A percentile compares a stretch with the other conserved stretches of the same genome.
Evolutionary conservation across 2,797 vertebrate genomes (phyloP).

Genomic region (Tenualosa thibaudeaui): DNA sequence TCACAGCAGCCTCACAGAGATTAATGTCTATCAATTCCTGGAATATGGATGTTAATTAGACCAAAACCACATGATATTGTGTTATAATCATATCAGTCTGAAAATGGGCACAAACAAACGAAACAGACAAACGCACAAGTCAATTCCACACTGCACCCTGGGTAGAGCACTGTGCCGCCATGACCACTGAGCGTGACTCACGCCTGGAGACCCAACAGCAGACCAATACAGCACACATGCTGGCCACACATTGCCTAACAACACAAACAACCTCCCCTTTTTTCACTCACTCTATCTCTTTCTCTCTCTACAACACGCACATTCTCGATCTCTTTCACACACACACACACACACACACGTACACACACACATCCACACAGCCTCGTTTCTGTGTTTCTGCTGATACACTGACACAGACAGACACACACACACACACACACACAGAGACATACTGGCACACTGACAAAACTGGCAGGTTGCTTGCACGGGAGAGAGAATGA

Average conservation of each 20-base stretch:
- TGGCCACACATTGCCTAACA: constrained; percentile 45
- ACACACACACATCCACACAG: constrained; percentile 5
- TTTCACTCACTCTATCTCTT: not conserved
- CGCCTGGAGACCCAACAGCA: constrained; percentile 48
- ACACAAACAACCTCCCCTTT: constrained; percentile 32
- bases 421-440: constrained; percentile 20
- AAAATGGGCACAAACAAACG: not conserved
- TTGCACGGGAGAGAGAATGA: constrained; percentile 57
- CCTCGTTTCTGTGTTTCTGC: constrained; percentile 2
- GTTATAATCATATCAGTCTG: not conserved
- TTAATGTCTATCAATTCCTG: not conserved
- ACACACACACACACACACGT: not conserved
- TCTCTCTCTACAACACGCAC: constrained; percentile 17
- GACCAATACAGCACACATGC: constrained; percentile 48
- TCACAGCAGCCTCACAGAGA: not conserved
- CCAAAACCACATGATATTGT: not conserved
- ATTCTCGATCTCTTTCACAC: not conserved
- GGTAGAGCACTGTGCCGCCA: constrained; percentile 41
- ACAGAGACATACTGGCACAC: constrained; percentile 38
- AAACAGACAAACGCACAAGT: not conserved
- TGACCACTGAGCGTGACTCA: constrained; percentile 52
- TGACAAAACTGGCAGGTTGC: constrained; percentile 27
- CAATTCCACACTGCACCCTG: constrained; percentile 23
- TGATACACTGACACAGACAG: not conserved
- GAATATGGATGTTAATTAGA: not conserved